Conservation (phyloP, 1,140 invertebrate species). For the Lasaia peninsularis region DNA sequence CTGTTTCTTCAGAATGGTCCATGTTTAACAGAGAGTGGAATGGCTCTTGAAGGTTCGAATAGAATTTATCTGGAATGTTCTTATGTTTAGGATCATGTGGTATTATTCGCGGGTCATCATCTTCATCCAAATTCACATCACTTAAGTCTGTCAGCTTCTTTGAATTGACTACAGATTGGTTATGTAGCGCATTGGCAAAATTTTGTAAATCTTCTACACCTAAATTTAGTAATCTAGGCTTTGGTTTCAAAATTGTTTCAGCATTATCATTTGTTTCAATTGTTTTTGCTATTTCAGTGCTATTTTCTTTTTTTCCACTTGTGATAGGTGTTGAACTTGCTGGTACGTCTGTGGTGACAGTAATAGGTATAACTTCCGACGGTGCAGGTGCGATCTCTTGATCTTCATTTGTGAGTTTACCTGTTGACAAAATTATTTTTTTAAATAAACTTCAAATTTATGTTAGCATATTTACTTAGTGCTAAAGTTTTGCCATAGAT, state of each 20-base stretch:
- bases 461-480: neutral
- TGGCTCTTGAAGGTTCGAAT: conserved; percentile 57
- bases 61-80: conserved; percentile 62
- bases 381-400: conserved; percentile 36
- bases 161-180: conserved; percentile 44
- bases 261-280: conserved; percentile 29
- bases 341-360: conserved; percentile 20
- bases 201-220: conserved; percentile 64
- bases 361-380: conserved; percentile 8
- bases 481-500: no score
- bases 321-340: conserved; percentile 29
- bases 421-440: conserved; percentile 31
- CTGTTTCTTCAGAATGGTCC: conserved; percentile 53
- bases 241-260: conserved; percentile 41
- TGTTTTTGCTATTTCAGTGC: conserved; percentile 26
- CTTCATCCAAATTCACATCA: conserved; percentile 62
- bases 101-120: conserved; percentile 47
- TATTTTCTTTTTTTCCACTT: conserved; percentile 20
- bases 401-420: conserved; percentile 57
- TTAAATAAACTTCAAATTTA: neutral
- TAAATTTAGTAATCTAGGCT: conserved; percentile 57
- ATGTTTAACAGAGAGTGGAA: conserved; percentile 44
- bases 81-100: conserved; percentile 40
- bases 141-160: conserved; percentile 33
- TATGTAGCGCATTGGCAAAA: conserved; percentile 62